A percentile compares a stretch with the other conserved stretches of the same genome.
Conservation (phyloP, 2,113 vertebrate species). For the Nettapus auritus region DNA sequence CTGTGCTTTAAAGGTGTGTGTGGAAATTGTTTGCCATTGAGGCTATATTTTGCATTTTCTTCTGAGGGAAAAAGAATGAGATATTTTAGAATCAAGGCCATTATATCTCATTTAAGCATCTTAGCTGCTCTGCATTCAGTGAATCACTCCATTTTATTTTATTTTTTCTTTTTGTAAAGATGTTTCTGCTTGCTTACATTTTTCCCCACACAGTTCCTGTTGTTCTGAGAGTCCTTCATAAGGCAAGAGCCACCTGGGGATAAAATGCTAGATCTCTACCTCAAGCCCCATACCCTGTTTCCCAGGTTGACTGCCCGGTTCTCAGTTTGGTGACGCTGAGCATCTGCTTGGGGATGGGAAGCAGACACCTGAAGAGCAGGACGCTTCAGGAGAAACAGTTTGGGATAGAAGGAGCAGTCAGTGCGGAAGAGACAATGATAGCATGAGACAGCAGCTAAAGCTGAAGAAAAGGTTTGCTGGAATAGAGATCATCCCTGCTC, state of each 20-base stretch:
- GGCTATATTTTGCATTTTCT: not conserved
- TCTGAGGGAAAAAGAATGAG: not conserved
- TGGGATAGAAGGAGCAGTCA: not conserved
- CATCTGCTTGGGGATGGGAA: not conserved
- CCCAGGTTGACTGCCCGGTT: not conserved
- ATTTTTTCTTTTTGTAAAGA: not conserved
- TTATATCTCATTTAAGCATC: not conserved
- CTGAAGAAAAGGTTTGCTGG: not conserved
- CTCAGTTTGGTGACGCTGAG: not conserved
- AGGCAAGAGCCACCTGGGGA: not conserved
- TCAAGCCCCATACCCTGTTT: not conserved
- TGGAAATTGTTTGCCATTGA: constrained; percentile 8
- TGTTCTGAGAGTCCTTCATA: not conserved
- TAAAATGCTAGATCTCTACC: not conserved
- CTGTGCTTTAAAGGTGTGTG: not conserved
- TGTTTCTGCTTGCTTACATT: not conserved
- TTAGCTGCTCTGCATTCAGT: not conserved
- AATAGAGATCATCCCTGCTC: not conserved
- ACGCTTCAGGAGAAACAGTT: not conserved
- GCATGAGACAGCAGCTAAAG: not conserved
- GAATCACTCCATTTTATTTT: not conserved
- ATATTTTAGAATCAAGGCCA: not conserved
- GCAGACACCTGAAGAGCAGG: not conserved
- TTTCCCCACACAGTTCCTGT: not conserved
- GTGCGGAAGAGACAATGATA: not conserved